Evolutionary conservation across 2,888 invertebrate genomes (phyloP), one percentile per base, ranked within the genome.

Genomic region (Molorchus minor): DNA sequence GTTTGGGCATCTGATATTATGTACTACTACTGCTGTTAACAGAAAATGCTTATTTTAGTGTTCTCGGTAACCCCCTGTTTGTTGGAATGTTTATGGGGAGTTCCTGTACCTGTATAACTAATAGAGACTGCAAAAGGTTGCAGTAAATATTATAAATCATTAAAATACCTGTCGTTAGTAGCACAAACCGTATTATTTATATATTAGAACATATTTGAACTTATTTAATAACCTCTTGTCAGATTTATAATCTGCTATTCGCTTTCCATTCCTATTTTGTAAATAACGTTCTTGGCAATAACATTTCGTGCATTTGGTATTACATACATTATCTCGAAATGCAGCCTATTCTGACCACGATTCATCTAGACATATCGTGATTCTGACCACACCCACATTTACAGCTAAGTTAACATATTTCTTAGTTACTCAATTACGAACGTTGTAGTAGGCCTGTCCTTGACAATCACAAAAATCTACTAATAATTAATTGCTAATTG

Each of bases 401-500:
- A 17, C 41, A 41, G n/a, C 19, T 41, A 20, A 12, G 12, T 43
- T 15, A 7, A 7, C 25, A 25, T 25, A 53, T 56, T 56, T 61
- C 57, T 52, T 53, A 45, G 52, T 61, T 62, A 58, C 44, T 56
- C 56, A 65, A 56, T 56, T 58, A 62, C 51, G 59, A 56, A n/a
- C n/a, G 40, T 60, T 52, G 62, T 57, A 62, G 60, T 59, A 59
- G 61, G 65, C 61, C 64, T 47, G 56, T 8, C 29, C 30, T 61
- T 64, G n/a, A 17, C 60, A 58, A 63, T 65, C 59, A 56, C 45
- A 64, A 64, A 62, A 67, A 64, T 54, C 15, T 29, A 58, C 51
- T 51, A 62, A 62, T 59, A 61, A 61, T 61, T 61, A 64, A 60
- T 60, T 45, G 41, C 38, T 35, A 25, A 47, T 33, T 13, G 41